phyloP scores from a whole-genome alignment of 2,113 vertebrate genomes.

The Colossoma macropomum region DNA sequence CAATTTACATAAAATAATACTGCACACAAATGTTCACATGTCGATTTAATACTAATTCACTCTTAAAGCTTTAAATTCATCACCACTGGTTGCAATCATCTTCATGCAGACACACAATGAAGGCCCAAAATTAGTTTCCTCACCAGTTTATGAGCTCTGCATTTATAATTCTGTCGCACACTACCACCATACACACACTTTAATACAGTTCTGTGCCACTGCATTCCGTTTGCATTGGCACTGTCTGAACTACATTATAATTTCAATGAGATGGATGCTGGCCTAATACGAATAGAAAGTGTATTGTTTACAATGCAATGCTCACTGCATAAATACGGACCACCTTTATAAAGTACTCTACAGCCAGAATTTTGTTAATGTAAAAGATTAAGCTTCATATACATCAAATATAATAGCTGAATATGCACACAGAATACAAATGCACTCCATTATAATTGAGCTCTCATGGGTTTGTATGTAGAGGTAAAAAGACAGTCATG shows the following conservation, averaged over 20 bases:
- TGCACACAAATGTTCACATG: not conserved
- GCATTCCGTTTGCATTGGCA: not conserved
- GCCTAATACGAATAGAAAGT: not conserved
- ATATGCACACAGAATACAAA: not conserved
- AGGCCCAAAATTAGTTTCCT: not conserved
- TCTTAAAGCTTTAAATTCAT: not conserved
- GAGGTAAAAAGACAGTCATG: not conserved
- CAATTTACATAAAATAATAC: not conserved
- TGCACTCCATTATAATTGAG: not conserved
- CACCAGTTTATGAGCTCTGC: not conserved
- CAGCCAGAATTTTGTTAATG: not conserved
- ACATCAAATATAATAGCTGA: not conserved
- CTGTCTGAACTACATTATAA: slow-evolving; percentile 20
- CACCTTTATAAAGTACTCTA: not conserved
- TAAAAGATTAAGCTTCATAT: not conserved
- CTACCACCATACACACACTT: not conserved
- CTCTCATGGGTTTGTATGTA: not conserved
- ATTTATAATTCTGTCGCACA: not conserved
- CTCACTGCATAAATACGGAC: not conserved
- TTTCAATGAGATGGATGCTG: not conserved
- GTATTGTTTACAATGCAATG: not conserved
- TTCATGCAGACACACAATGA: slow-evolving; percentile 15
- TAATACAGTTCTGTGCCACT: not conserved
- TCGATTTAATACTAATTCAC: not conserved
- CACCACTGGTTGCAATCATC: not conserved